A percentile compares a stretch with the other conserved stretches of the same genome.
Evolutionary conservation across 2,888 invertebrate genomes (phyloP).

Genomic region (Salpingus planirostris): DNA sequence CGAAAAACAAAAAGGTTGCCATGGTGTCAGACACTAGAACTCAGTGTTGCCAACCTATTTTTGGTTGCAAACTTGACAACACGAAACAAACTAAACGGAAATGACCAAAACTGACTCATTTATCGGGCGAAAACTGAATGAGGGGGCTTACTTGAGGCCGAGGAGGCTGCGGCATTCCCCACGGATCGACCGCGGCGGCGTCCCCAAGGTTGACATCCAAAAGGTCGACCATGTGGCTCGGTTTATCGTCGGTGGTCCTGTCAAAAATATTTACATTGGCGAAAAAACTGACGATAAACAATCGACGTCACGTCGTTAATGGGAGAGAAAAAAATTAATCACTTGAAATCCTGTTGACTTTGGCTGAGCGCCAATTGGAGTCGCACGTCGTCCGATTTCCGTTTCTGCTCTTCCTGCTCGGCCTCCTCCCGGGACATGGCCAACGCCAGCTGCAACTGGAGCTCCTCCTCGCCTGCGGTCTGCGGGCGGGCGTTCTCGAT

Average conservation of each 20-base stretch:
- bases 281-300: too few species aligned
- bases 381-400: conserved; percentile 92
- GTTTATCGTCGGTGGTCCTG: conserved; percentile 28
- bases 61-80: not conserved
- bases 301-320: too few species aligned
- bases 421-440: conserved; percentile 99
- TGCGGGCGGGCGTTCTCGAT: conserved; percentile 91
- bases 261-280: too few species aligned
- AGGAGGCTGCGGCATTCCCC: conserved; percentile 56
- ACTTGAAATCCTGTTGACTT: conserved; percentile 89
- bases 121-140: too few species aligned
- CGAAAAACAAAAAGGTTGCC: too few species aligned
- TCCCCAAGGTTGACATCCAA: conserved; percentile 67
- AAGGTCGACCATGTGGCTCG: conserved; percentile 71
- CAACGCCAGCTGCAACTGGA: conserved; percentile 94
- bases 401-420: conserved; percentile 88
- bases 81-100: not conserved
- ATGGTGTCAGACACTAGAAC: too few species aligned
- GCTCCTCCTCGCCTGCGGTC: conserved; percentile 95
- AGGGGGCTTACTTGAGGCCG: conserved; percentile 51
- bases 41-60: too few species aligned
- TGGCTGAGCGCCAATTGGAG: conserved; percentile 89
- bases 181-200: conserved; percentile 56
- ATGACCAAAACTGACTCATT: too few species aligned
- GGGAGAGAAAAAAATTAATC: conserved; percentile 22